Evolutionary conservation across 2,888 invertebrate genomes (phyloP).

Genomic region (Nomada hirtipes): DNA sequence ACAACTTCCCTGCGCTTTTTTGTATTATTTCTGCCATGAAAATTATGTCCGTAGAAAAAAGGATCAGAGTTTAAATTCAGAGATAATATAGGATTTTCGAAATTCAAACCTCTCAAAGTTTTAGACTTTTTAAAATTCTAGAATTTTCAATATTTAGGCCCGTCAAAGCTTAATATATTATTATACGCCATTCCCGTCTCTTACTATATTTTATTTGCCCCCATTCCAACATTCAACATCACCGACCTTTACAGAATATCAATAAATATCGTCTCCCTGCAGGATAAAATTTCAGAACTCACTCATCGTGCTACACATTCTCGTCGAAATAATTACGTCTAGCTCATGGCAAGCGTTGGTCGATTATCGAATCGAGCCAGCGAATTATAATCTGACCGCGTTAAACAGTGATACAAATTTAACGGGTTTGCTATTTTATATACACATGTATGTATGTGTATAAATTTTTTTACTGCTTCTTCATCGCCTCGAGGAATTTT

Average conservation of each 20-base stretch:
- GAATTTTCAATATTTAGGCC: neutral
- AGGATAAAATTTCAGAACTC: conserved; percentile 14
- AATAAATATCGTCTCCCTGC: conserved; percentile 21
- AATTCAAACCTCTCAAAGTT: too few species aligned
- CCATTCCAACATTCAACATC: neutral
- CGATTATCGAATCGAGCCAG: conserved; percentile 56
- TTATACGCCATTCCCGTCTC: too few species aligned
- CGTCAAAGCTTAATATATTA: too few species aligned
- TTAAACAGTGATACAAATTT: conserved; percentile 6
- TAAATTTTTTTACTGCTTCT: conserved; percentile 1
- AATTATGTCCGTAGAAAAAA: neutral
- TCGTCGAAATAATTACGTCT: conserved; percentile 40
- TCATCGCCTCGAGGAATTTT: conserved; percentile 41
- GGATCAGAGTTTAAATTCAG: neutral
- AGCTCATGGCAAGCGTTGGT: conserved; percentile 16
- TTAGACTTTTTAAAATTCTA: too few species aligned
- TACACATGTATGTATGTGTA: too few species aligned
- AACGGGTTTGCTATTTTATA: conserved; percentile 16
- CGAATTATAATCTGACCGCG: conserved; percentile 49
- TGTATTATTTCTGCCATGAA: neutral
- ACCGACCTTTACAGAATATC: neutral
- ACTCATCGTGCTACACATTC: conserved; percentile 2
- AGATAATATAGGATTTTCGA: too few species aligned
- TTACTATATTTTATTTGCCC: neutral
- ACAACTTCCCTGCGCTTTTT: neutral